Conservation (phyloP, 2,888 invertebrate genomes). For the Sarcophaga variegata region DNA sequence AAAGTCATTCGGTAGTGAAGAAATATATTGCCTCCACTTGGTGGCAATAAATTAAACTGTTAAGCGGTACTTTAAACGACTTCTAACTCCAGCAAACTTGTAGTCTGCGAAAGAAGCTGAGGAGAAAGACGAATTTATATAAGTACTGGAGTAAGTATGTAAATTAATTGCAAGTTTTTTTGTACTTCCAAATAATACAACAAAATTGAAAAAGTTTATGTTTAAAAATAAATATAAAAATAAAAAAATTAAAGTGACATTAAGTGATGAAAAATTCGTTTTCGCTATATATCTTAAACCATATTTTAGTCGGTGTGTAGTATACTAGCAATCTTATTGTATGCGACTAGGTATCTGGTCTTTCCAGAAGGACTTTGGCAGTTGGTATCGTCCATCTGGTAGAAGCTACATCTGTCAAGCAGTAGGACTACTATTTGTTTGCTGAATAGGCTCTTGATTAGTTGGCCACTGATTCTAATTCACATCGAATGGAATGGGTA, state of each 20-base stretch:
- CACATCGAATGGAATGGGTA: no score
- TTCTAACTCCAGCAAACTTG: conserved; percentile 43
- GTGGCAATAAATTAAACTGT: conserved; percentile 67
- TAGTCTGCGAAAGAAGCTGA: conserved; percentile 5
- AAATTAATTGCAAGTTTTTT: conserved; percentile 39
- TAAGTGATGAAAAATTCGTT: background rate
- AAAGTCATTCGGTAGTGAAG: background rate
- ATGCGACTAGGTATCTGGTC: no score
- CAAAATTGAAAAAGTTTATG: conserved; percentile 8
- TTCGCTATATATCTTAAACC: no score
- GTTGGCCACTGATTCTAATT: no score
- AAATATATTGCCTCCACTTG: conserved; percentile 61
- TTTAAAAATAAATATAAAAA: background rate
- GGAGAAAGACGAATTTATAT: no score
- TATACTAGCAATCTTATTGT: no score
- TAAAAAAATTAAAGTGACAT: conserved; percentile 48
- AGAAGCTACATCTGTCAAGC: no score
- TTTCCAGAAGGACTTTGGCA: no score
- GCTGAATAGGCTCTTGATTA: no score
- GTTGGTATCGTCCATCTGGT: no score
- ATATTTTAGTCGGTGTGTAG: no score
- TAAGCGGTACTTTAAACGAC: conserved; percentile 60
- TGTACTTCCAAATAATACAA: background rate
- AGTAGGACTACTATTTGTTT: no score
- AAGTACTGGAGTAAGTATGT: conserved; percentile 16